A percentile compares a stretch with the other conserved stretches of the same genome.
Conservation (phyloP, 1,140 invertebrate species). For the Drosophila azteca region DNA sequence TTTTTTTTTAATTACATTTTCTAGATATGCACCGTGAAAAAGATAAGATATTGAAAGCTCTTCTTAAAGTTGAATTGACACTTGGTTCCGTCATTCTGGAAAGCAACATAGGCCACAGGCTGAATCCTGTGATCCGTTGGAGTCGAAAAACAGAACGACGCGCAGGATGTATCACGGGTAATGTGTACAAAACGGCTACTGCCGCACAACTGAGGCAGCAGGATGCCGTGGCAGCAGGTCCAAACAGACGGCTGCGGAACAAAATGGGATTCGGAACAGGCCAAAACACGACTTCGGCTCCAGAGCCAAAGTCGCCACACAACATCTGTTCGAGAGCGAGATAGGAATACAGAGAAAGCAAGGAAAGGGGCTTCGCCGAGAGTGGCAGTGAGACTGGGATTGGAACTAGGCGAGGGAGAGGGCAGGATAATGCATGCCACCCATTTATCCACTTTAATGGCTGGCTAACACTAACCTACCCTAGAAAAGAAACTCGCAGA, state of each 20-base stretch:
- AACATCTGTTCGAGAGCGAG: slow-evolving; percentile 26
- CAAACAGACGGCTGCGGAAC: slow-evolving; percentile 48
- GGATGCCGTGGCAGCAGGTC: slow-evolving; percentile 42
- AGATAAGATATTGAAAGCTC: slow-evolving; percentile 43
- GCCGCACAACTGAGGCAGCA: slow-evolving; percentile 50
- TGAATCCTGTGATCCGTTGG: slow-evolving; percentile 14
- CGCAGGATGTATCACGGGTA: slow-evolving; percentile 64
- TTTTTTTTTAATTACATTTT: slow-evolving; percentile 23
- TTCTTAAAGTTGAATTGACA: slow-evolving; percentile 42
- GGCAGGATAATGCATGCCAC: no score
- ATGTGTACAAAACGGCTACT: slow-evolving; percentile 78
- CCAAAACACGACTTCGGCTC: slow-evolving; percentile 52
- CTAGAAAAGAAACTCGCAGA: no score
- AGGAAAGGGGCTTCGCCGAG: slow-evolving; percentile 2
- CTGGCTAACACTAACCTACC: no score
- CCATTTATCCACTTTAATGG: no score
- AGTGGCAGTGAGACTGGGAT: slow-evolving; percentile 13
- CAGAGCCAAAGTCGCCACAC: slow-evolving; percentile 11
- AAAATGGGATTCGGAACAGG: slow-evolving; percentile 58
- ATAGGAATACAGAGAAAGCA: slow-evolving; percentile 13
- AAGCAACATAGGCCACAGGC: slow-evolving; percentile 49
- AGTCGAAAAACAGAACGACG: slow-evolving; percentile 58
- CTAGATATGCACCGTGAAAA: no score
- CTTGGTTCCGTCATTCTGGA: slow-evolving; percentile 9
- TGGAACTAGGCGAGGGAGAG: slow-evolving; percentile 13